These are phyloP conservation scores for Rallus crepitans DNA, from an alignment of 2,797 vertebrate species.

Conservation along the genomic window DNA sequence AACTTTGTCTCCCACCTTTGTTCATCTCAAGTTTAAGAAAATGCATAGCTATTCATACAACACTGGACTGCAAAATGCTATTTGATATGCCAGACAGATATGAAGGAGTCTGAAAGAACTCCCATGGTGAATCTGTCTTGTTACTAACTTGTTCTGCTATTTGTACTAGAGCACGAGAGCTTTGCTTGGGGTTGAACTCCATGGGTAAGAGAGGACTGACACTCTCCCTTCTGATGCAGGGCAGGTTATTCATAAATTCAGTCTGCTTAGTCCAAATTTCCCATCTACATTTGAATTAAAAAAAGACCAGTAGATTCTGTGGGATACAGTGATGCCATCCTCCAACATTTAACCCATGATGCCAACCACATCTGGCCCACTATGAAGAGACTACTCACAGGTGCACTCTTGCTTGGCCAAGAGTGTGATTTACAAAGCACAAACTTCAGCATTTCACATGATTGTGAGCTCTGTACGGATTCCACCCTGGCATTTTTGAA, in stretches of 20 bases:
- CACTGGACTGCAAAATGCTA: background rate
- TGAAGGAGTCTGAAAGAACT: background rate
- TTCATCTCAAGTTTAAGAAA: background rate
- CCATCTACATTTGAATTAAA: rapidly evolving
- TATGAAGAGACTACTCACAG: rapidly evolving
- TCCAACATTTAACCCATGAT: background rate
- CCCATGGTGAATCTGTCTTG: background rate
- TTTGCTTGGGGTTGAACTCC: background rate
- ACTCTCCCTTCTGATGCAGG: background rate
- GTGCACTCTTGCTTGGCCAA: background rate
- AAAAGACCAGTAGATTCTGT: background rate
- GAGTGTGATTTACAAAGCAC: rapidly evolving
- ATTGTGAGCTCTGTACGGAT: background rate
- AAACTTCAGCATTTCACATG: background rate
- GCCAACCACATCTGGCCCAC: background rate
- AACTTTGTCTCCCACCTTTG: background rate
- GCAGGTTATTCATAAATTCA: background rate
- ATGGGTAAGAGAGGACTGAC: rapidly evolving
- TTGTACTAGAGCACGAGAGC: background rate
- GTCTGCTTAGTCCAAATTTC: background rate
- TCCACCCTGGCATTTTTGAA: background rate
- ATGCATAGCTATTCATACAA: background rate
- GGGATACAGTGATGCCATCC: background rate
- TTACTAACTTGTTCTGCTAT: background rate
- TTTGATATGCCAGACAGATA: background rate